phyloP scores from a whole-genome alignment of 2,888 invertebrate genomes.

The Hesperia comma region DNA sequence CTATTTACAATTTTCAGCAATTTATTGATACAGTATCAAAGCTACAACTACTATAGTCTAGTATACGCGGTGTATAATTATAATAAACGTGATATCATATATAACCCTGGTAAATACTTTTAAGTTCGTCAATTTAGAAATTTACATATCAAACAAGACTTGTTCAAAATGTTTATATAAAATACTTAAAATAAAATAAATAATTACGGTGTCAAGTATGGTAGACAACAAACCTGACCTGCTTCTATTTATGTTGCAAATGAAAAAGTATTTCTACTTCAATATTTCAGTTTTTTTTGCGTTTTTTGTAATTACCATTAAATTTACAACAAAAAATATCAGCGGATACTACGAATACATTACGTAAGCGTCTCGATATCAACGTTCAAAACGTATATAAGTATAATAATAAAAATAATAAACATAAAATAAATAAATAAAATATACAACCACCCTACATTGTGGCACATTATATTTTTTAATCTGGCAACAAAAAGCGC shows the following conservation, averaged over 20 bases:
- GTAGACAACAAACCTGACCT: neutral
- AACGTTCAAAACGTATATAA: too few species aligned
- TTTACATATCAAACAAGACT: neutral
- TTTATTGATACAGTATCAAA: neutral
- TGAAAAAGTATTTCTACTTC: too few species aligned
- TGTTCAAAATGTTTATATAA: neutral
- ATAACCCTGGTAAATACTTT: slow-evolving; percentile 29
- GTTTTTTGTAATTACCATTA: too few species aligned
- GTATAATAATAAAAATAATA: too few species aligned
- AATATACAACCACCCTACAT: too few species aligned
- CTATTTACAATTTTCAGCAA: slow-evolving; percentile 2
- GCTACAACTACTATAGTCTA: slow-evolving; percentile 1
- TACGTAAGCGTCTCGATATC: too few species aligned
- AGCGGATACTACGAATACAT: too few species aligned
- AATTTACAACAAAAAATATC: too few species aligned
- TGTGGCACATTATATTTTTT: neutral
- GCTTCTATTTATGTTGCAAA: too few species aligned
- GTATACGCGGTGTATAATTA: slow-evolving; percentile 21
- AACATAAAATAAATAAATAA: too few species aligned
- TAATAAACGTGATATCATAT: slow-evolving; percentile 21
- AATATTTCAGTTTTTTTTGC: too few species aligned
- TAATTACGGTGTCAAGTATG: neutral
- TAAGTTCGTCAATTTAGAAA: slow-evolving; percentile 15
- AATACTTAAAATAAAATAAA: slow-evolving; percentile 2
- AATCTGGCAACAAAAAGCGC: slow-evolving; percentile 1